Percentiles rank a stretch among this genome's conserved stretches.
Conservation (phyloP, 2,888 invertebrate species). For the Spodoptera exigua region DNA sequence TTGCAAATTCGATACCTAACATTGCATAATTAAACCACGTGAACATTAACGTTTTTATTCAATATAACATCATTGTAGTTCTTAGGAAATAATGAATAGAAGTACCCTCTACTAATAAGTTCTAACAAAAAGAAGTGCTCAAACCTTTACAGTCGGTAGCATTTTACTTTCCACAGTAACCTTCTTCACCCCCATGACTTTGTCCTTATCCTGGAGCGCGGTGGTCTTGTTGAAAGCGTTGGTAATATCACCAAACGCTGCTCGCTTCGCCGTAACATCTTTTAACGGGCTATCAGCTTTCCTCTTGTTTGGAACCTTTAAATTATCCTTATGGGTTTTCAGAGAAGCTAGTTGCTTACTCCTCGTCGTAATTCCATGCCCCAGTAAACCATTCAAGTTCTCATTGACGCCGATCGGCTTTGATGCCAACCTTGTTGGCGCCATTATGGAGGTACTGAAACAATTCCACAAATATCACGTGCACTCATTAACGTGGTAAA, state of each 20-base stretch:
- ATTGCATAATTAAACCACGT: conserved; percentile 23
- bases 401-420: conserved; percentile 85
- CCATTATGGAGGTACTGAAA: conserved; percentile 87
- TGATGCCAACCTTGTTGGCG: conserved; percentile 90
- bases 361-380: conserved; percentile 90
- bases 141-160: conserved; percentile 85
- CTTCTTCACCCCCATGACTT: conserved; percentile 80
- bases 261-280: conserved; percentile 93
- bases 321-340: conserved; percentile 78
- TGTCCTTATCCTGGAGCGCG: conserved; percentile 78
- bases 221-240: conserved; percentile 90
- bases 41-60: not conserved
- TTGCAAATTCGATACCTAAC: conserved; percentile 22
- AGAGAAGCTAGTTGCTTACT: conserved; percentile 89
- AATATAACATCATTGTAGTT: not conserved
- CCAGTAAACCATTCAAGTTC: conserved; percentile 81
- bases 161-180: conserved; percentile 86
- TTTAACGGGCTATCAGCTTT: conserved; percentile 95
- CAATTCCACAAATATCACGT: conserved; percentile 72
- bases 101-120: conserved; percentile 64
- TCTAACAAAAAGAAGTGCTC: conserved; percentile 38
- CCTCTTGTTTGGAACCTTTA: conserved; percentile 91
- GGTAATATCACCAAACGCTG: conserved; percentile 96
- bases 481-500: conserved; percentile 59
- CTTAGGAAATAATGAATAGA: conserved; percentile 1